Evolutionary conservation across 2,797 vertebrate genomes (phyloP).

Genomic region (Pristis pectinata): DNA sequence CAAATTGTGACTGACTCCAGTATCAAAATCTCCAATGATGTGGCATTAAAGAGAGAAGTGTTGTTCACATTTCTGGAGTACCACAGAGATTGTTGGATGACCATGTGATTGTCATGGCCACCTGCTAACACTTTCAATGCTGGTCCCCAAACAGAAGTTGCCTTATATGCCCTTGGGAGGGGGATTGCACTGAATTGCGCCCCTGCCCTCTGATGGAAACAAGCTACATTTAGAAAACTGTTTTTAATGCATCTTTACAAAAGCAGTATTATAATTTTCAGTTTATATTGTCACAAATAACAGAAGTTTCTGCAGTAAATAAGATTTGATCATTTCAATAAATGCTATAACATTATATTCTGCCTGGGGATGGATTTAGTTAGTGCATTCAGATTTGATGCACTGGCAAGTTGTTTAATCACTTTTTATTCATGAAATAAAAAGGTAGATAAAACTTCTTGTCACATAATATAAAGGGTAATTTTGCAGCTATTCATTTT

Average conservation of each 20-base stretch:
- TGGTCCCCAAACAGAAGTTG: not conserved
- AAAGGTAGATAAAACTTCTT: not conserved
- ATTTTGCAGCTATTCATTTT: not conserved
- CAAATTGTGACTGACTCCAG: not conserved
- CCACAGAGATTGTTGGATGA: not conserved
- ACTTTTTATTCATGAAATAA: conserved; percentile 17
- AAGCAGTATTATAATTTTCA: not conserved
- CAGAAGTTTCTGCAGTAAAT: not conserved
- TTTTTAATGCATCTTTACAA: not conserved
- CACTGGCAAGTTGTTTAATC: not conserved
- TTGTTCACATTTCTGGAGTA: not conserved
- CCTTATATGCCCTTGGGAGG: too few species aligned
- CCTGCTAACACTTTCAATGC: not conserved
- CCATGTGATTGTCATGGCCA: not conserved
- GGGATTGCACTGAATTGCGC: not conserved
- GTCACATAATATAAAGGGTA: not conserved
- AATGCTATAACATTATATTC: not conserved
- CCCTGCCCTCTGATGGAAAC: not conserved
- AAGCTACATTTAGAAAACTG: not conserved
- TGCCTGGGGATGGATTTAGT: not conserved
- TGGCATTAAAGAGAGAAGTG: not conserved
- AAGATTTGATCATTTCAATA: not conserved
- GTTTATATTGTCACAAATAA: not conserved
- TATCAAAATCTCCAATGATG: not conserved
- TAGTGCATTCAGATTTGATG: not conserved